These are phyloP conservation scores for Orthosia gracilis DNA, from an alignment of 2,888 invertebrate species.

Conservation along the genomic window DNA sequence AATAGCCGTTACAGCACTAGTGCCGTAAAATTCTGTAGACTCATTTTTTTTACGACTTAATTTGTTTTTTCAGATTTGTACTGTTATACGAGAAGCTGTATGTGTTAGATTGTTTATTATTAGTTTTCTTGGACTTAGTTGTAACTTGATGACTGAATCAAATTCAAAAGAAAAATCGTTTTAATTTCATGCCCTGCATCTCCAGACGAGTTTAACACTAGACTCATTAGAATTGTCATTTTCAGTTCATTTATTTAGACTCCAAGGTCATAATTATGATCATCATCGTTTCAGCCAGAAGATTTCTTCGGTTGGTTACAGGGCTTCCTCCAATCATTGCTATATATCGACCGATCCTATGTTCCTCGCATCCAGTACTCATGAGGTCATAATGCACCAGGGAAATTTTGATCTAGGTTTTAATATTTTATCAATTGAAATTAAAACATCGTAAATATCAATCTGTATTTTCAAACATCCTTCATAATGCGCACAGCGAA, in stretches of 20 bases:
- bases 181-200: neutral
- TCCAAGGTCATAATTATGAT: neutral
- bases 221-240: neutral
- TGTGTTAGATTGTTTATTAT: neutral
- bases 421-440: neutral
- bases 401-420: neutral
- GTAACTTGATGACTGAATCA: neutral
- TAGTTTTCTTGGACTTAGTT: neutral
- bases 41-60: neutral
- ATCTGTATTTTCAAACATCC: no score
- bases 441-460: no score
- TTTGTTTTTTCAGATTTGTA: slow-evolving; percentile 19
- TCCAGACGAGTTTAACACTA: neutral
- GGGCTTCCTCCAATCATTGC: no score
- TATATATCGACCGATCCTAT: no score
- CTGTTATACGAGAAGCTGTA: neutral
- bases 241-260: neutral
- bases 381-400: no score
- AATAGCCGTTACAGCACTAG: slow-evolving; percentile 43
- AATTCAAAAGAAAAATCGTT: neutral
- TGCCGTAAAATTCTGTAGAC: slow-evolving; percentile 32
- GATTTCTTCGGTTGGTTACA: no score
- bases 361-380: no score
- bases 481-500: no score
- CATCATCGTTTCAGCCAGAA: no score